These are phyloP conservation scores for Drosophila antonietae DNA, from an alignment of 2,888 invertebrate species.

Conservation along the genomic window DNA sequence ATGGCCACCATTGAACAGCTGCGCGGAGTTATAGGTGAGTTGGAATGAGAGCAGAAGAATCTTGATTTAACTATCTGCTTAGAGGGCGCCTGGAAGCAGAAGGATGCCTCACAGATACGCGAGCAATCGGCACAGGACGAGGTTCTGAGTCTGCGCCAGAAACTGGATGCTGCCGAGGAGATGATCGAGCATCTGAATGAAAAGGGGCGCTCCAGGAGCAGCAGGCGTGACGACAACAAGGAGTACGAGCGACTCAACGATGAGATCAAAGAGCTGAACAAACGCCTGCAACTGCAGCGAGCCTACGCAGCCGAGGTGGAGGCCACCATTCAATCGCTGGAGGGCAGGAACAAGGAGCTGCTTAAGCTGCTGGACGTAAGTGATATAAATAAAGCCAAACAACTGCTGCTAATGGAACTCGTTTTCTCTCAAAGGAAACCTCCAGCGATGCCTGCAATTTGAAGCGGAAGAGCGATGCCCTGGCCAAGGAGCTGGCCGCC, in stretches of 20 bases:
- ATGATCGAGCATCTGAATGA: conserved; percentile 81
- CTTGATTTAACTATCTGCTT: not conserved
- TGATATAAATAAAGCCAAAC: not conserved
- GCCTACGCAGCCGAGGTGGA: conserved; percentile 83
- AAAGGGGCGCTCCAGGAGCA: conserved; percentile 69
- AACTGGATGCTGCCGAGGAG: conserved; percentile 77
- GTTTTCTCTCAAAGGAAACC: conserved; percentile 75
- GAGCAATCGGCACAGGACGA: conserved; percentile 84
- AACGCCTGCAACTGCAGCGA: conserved; percentile 82
- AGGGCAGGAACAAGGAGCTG: conserved; percentile 83
- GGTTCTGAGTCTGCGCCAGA: conserved; percentile 79
- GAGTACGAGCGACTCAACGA: conserved; percentile 82
- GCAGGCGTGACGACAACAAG: conserved; percentile 80
- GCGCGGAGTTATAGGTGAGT: conserved; percentile 81
- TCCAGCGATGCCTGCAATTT: conserved; percentile 82
- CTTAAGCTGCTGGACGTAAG: conserved; percentile 83
- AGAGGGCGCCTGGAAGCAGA: conserved; percentile 84
- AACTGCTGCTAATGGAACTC: not conserved
- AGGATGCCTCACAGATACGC: conserved; percentile 83
- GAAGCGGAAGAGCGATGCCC: conserved; percentile 80
- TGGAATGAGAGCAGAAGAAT: conserved; percentile 67
- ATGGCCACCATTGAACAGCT: conserved; percentile 82
- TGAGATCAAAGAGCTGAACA: conserved; percentile 83
- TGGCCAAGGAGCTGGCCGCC: conserved; percentile 75
- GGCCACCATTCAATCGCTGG: conserved; percentile 77